Conservation (phyloP, 1,140 invertebrate species). For the Pogonus chalceus region DNA sequence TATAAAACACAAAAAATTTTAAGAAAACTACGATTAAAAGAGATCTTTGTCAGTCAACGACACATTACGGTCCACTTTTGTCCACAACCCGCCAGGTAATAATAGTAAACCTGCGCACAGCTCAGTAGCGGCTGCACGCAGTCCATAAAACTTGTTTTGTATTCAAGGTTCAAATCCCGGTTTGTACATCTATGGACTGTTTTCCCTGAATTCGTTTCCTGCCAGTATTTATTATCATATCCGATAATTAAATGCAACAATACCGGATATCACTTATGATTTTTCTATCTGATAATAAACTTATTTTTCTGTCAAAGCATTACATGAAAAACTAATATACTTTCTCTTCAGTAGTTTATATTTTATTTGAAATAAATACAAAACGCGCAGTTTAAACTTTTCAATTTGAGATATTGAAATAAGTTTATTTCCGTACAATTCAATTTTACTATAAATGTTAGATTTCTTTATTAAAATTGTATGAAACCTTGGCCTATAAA, state of each 20-base stretch:
- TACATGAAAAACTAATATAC: no score
- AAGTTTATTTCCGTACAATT: no score
- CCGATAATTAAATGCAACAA: background rate
- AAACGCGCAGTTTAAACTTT: no score
- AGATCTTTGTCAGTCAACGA: background rate
- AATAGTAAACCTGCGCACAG: background rate
- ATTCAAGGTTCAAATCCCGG: conserved; percentile 5
- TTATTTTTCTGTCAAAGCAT: no score
- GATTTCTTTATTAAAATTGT: no score
- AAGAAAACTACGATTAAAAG: background rate
- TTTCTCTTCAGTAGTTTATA: no score
- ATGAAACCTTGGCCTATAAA: no score
- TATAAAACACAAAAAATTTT: background rate
- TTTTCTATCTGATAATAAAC: background rate
- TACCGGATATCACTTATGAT: background rate
- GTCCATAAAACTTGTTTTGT: background rate
- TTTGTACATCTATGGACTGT: background rate
- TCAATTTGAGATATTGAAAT: no score
- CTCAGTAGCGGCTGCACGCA: background rate
- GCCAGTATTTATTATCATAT: background rate
- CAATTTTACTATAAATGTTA: no score
- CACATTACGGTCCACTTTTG: conserved; percentile 1
- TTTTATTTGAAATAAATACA: no score
- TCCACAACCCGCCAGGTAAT: background rate
- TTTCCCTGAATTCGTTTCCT: background rate